These are phyloP conservation scores for Neotoxoptera formosana DNA, from an alignment of 1,140 invertebrate genomes.

Conservation along the genomic window DNA sequence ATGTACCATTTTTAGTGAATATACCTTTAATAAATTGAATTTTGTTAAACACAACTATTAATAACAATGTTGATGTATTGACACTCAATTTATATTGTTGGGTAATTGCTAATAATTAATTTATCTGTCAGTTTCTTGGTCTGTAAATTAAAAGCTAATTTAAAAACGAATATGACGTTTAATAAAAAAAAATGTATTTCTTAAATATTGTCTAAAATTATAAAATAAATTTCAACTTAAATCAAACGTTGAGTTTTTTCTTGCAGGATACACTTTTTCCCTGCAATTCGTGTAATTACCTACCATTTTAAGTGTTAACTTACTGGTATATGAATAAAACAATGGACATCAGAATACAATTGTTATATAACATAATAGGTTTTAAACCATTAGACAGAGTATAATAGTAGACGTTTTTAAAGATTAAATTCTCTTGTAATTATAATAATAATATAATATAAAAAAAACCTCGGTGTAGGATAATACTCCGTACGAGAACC, in stretches of 20 bases:
- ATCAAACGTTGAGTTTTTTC: background rate
- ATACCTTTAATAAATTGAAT: background rate
- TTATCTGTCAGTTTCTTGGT: too few relatives aligned
- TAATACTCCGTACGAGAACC: background rate
- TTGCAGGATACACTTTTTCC: background rate
- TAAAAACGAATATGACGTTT: too few relatives aligned
- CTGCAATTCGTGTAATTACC: background rate
- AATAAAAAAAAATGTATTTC: background rate
- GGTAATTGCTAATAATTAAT: background rate
- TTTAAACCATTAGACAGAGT: background rate
- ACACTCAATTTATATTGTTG: background rate
- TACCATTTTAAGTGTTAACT: background rate
- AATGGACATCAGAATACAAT: background rate
- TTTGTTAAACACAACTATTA: background rate
- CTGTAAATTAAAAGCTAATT: background rate
- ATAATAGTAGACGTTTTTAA: background rate
- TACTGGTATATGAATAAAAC: background rate
- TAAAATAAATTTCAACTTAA: background rate
- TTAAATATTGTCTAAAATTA: background rate
- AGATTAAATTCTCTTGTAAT: background rate
- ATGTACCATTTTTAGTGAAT: background rate
- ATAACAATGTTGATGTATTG: background rate
- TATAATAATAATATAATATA: background rate
- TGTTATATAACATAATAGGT: background rate
- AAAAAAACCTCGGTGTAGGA: background rate